Evolutionary conservation across 2,113 vertebrate genomes (phyloP).

Genomic region (Hystrix cristata): DNA sequence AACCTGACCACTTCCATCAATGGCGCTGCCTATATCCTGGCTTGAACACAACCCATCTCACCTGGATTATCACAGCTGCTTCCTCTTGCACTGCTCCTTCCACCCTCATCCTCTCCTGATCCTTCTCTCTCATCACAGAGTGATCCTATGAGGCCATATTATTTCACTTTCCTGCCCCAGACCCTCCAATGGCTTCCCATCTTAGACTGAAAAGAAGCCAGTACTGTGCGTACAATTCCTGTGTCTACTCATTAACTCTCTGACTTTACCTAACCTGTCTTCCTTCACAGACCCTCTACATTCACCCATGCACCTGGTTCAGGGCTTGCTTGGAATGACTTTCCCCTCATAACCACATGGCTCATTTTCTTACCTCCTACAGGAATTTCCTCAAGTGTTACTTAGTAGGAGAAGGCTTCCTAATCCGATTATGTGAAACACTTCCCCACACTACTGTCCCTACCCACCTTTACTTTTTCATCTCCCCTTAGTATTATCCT

Average conservation of each 20-base stretch:
- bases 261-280: not conserved
- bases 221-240: not conserved
- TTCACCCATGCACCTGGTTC: not conserved
- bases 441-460: not conserved
- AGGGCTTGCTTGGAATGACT: not conserved
- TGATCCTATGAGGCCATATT: not conserved
- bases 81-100: not conserved
- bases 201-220: not conserved
- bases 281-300: not conserved
- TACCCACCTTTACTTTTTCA: not conserved
- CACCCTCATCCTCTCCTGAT: not conserved
- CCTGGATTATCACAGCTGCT: too few relatives aligned
- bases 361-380: rapidly evolving
- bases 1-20: rapidly evolving
- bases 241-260: too few relatives aligned
- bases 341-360: not conserved
- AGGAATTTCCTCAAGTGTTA: not conserved
- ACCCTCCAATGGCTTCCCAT: not conserved
- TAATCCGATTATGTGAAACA: not conserved
- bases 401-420: not conserved
- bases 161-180: not conserved
- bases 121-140: not conserved
- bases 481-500: not conserved
- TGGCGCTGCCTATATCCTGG: rapidly evolving
- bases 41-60: not conserved